These are phyloP conservation scores for Callinectes sapidus DNA, from an alignment of 2,888 invertebrate species.

Conservation along the genomic window DNA sequence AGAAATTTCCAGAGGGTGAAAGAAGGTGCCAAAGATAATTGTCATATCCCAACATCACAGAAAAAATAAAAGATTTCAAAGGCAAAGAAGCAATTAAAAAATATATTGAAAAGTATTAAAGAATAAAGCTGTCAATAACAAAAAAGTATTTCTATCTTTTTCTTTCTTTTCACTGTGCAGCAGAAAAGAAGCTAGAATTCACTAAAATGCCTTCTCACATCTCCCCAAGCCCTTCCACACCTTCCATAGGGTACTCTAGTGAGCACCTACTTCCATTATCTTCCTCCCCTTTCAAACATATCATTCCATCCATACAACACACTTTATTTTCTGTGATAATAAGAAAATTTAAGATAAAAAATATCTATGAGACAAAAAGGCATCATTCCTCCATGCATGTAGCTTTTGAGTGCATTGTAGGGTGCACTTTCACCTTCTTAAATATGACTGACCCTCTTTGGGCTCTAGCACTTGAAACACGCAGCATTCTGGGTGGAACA, in stretches of 20 bases:
- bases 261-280: neutral
- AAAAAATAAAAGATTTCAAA: too few species aligned
- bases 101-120: too few species aligned
- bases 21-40: too few species aligned
- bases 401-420: neutral
- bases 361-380: neutral
- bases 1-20: too few species aligned
- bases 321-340: neutral
- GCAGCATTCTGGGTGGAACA: slow-evolving; percentile 10
- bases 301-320: neutral
- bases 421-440: neutral
- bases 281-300: neutral
- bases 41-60: too few species aligned
- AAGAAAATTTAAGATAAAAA: neutral
- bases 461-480: slow-evolving; percentile 18
- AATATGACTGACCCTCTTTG: neutral
- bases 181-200: neutral
- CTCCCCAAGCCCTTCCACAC: neutral
- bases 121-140: too few species aligned
- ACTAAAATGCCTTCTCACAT: neutral
- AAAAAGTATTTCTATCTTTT: too few species aligned
- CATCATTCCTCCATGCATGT: slow-evolving; percentile 10
- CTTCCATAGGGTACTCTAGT: neutral
- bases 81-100: too few species aligned
- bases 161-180: too few species aligned